Evolutionary conservation across 92 coral and sea anemone genomes (phyloP).

Genomic region (Pocillopora meandrina): DNA sequence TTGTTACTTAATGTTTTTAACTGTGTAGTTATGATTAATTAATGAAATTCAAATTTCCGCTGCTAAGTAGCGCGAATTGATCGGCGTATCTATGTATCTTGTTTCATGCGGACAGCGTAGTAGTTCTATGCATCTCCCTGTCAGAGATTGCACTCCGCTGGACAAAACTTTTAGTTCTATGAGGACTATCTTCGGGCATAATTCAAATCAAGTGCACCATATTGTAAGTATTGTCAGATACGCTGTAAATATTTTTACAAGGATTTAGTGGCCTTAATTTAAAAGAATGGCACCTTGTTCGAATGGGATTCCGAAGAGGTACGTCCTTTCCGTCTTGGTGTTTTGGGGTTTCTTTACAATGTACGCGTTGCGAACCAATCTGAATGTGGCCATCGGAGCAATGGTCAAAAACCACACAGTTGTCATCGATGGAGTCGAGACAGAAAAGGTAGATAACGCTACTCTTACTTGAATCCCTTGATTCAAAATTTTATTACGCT

Average conservation of each 20-base stretch:
- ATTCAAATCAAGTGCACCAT: too few species aligned
- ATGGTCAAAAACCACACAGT: slow-evolving; percentile 89
- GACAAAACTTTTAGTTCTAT: too few species aligned
- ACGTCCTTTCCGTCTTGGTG: slow-evolving; percentile 62
- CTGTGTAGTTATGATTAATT: too few species aligned
- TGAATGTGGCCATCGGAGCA: slow-evolving; percentile 88
- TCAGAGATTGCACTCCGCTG: too few species aligned
- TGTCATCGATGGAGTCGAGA: slow-evolving; percentile 57
- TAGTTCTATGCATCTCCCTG: too few species aligned
- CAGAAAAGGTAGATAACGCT: slow-evolving; percentile 47
- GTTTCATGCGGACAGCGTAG: too few species aligned
- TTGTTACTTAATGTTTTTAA: too few species aligned
- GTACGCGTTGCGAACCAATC: slow-evolving; percentile 80
- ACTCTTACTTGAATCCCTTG: too few species aligned
- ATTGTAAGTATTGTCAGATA: not conserved
- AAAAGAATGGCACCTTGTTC: not conserved
- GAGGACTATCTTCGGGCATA: too few species aligned
- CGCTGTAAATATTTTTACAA: not conserved
- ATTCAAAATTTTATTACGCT: not conserved
- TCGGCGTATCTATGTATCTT: too few species aligned
- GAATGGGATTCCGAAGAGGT: slow-evolving; percentile 73
- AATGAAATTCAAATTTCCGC: too few species aligned
- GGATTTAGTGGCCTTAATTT: not conserved
- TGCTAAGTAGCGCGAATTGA: too few species aligned
- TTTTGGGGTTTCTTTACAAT: slow-evolving; percentile 85